Percentiles rank a stretch among this genome's conserved stretches.
These are phyloP conservation scores for Yasuhikotakia modesta DNA, from an alignment of 2,797 vertebrate species.

Conservation along the genomic window DNA sequence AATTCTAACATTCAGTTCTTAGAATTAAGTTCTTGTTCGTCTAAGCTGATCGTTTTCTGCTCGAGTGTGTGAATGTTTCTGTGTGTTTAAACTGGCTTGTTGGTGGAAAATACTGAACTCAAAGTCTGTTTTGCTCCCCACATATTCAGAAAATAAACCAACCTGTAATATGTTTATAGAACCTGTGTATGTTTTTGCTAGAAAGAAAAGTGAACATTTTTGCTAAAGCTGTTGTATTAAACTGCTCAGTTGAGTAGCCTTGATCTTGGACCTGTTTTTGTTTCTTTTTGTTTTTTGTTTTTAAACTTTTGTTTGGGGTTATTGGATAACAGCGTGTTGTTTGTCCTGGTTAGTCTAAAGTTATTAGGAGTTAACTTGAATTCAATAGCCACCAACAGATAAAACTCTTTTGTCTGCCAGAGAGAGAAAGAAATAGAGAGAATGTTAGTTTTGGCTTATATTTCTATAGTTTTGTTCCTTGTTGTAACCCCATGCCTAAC, in stretches of 20 bases:
- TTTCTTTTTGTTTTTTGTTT: too few relatives aligned
- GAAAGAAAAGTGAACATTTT: too few relatives aligned
- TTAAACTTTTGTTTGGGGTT: not conserved
- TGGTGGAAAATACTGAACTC: not conserved
- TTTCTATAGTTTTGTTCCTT: not conserved
- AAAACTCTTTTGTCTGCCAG: constrained; percentile 84
- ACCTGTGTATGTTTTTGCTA: too few relatives aligned
- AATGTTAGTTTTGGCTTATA: constrained; percentile 25
- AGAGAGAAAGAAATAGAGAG: constrained; percentile 78
- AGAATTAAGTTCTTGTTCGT: not conserved
- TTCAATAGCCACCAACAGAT: constrained; percentile 60
- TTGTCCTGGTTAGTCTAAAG: constrained; percentile 60
- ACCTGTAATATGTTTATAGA: not conserved
- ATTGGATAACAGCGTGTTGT: constrained; percentile 14
- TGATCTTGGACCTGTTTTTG: not conserved
- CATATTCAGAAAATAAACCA: not conserved
- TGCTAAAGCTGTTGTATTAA: not conserved
- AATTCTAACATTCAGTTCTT: too few relatives aligned
- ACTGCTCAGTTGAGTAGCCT: not conserved
- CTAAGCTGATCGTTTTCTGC: not conserved
- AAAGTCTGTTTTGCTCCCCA: not conserved
- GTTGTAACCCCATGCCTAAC: not conserved
- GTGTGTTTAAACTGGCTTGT: too few relatives aligned
- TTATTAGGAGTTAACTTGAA: constrained; percentile 83
- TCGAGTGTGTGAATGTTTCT: not conserved